These are phyloP conservation scores for Lamellibrachia luymesi DNA, from an alignment of 1,140 invertebrate genomes.

Conservation along the genomic window DNA sequence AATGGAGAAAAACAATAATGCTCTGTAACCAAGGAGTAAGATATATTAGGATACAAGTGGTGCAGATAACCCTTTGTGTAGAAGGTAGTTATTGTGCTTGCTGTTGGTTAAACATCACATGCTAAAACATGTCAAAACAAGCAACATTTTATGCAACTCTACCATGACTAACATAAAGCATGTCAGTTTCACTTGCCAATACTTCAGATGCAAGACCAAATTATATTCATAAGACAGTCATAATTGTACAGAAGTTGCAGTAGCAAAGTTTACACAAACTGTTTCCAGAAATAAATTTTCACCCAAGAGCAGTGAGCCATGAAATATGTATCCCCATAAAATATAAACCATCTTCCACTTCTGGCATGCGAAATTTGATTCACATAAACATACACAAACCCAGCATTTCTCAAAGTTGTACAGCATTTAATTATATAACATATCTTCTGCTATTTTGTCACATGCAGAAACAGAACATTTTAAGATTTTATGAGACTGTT, in stretches of 20 bases:
- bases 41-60: background rate
- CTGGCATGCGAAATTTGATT: background rate
- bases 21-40: no score
- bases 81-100: background rate
- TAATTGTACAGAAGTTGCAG: background rate
- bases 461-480: no score
- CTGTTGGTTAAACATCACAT: background rate
- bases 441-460: background rate
- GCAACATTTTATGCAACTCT: background rate
- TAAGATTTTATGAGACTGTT: background rate
- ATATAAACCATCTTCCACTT: background rate
- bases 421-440: background rate
- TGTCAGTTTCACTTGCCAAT: background rate
- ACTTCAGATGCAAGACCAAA: background rate
- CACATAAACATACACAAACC: background rate
- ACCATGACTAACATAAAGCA: background rate
- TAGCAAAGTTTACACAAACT: background rate
- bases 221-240: background rate
- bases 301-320: background rate
- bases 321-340: background rate
- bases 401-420: background rate
- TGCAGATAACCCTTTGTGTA: background rate
- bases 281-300: background rate
- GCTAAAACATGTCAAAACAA: slow-evolving; percentile 3
- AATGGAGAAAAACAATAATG: no score